These are phyloP conservation scores for Dipodomys merriami DNA, from an alignment of 2,113 vertebrate genomes.

Conservation along the genomic window DNA sequence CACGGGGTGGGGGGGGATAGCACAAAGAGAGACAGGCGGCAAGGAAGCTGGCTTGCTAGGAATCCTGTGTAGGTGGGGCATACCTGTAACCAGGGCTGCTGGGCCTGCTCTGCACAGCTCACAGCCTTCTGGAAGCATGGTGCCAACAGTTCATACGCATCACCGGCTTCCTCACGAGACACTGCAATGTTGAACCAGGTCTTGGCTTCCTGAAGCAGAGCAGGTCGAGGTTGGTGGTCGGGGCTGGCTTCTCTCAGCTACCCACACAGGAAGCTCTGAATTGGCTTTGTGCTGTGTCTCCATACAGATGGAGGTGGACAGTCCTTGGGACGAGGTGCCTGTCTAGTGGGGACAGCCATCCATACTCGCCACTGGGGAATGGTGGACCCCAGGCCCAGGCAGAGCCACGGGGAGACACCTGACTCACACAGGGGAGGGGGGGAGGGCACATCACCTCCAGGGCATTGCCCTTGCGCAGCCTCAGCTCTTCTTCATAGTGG, in stretches of 20 bases:
- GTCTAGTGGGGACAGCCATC: not conserved
- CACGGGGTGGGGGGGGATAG: accelerated
- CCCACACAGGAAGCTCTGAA: not conserved
- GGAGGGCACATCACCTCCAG: constrained; percentile 85
- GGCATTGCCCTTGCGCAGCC: constrained; percentile 85
- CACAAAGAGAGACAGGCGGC: accelerated
- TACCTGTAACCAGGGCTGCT: constrained; percentile 81
- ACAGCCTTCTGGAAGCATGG: constrained; percentile 86
- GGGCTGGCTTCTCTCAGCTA: not conserved
- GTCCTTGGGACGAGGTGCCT: not conserved
- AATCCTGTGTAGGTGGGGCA: accelerated
- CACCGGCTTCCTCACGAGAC: constrained; percentile 88
- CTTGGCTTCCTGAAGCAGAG: constrained; percentile 88
- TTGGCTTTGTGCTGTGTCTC: not conserved
- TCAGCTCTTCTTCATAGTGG: constrained; percentile 91
- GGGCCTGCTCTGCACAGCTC: constrained; percentile 83
- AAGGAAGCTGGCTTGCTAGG: too few species aligned
- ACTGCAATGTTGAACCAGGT: constrained; percentile 93
- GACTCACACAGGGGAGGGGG: accelerated
- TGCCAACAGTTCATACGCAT: constrained; percentile 75
- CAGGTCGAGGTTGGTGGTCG: accelerated
- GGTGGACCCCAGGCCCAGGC: not conserved
- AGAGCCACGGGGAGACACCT: not conserved
- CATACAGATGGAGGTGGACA: too few species aligned
- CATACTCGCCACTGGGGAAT: accelerated